Base-by-base conservation (phyloP, 2,888 invertebrate genomes). In the Nineta flava region DNA sequence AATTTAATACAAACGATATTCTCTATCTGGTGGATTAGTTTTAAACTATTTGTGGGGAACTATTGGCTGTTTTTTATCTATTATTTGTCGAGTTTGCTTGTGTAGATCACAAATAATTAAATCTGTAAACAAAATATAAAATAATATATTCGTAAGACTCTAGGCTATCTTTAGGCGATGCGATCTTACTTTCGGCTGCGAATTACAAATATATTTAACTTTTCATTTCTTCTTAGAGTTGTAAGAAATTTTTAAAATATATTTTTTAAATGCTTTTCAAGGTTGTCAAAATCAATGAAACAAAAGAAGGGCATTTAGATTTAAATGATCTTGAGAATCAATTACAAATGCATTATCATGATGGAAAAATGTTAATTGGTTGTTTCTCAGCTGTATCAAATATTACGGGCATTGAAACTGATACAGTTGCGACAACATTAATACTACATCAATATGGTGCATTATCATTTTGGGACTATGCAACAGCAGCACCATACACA, bases 381-480 rank as follows among this genome's bases (percentile, higher is more conserved):
- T 85, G 86, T 64, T 91, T 93, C 65, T 79, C 83, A 19, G 87
- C 87, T 0, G 87, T 87, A 2, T 90, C 90, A 17, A 88, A 87
- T 61, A 76, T 91, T n/a, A 90, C 91, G 1, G 93, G 93, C 7
- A 81, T 87, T n/a, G 61, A 91, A 34, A 78, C 82, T 41, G 88
- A 91, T 66, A 87, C 88, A 59, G 79, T 87, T 2, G 81, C 82
- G 0, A 82, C 92, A 9, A 88, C 90, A 0, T 68, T 83, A 13
- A 69, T 88, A 4, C 72, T 92, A 12, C 91, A 92, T 60, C 83
- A 77, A 61, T 83, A 87, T 61, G 84, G 84, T 9, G 91, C 88
- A 0, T 73, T 85, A 55, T 79, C 88, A 3, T 82, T 93, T 61
- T 94, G 92, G 91, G 92, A 93, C 65, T 92, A 86, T 62, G 88